Conservation (phyloP, 2,797 vertebrate species). For the Manis javanica region DNA sequence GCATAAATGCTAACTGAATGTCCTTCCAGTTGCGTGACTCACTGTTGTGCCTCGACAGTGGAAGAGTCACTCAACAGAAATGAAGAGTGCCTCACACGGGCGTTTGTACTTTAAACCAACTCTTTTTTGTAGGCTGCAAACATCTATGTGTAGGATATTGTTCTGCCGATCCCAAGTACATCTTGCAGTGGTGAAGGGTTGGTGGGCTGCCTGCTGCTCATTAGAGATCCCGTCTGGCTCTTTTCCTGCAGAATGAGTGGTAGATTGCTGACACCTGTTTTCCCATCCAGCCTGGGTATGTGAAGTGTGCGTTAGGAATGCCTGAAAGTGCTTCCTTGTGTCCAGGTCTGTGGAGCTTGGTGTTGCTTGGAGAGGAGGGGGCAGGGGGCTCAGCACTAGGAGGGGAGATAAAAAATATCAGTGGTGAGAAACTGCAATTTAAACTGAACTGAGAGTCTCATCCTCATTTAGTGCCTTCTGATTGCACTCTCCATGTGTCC, state of each 20-base stretch:
- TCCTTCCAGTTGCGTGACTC: slow-evolving; percentile 31
- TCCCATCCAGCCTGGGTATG: slow-evolving; percentile 63
- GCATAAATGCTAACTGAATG: background rate
- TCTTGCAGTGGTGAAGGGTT: background rate
- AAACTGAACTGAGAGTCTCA: background rate
- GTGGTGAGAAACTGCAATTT: background rate
- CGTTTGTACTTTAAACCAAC: slow-evolving; percentile 13
- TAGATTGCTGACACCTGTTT: slow-evolving; percentile 81
- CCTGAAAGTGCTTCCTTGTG: slow-evolving; percentile 77
- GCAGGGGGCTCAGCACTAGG: background rate
- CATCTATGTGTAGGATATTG: background rate
- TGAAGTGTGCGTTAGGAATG: slow-evolving; percentile 67
- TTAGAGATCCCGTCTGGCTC: slow-evolving; percentile 71
- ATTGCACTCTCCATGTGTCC: background rate
- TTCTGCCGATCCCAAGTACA: slow-evolving; percentile 4
- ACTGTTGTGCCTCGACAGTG: background rate
- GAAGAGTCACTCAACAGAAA: slow-evolving; percentile 43
- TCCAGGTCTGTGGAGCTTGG: background rate
- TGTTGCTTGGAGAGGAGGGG: background rate
- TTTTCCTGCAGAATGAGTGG: slow-evolving; percentile 70
- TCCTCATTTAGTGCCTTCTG: background rate
- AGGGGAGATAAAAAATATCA: background rate
- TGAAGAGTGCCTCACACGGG: slow-evolving; percentile 39
- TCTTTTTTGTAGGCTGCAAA: slow-evolving; percentile 29
- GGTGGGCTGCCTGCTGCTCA: slow-evolving; percentile 70